Base-by-base conservation (phyloP, 2,888 invertebrate genomes). In the Ichneumoninae sp. region DNA sequence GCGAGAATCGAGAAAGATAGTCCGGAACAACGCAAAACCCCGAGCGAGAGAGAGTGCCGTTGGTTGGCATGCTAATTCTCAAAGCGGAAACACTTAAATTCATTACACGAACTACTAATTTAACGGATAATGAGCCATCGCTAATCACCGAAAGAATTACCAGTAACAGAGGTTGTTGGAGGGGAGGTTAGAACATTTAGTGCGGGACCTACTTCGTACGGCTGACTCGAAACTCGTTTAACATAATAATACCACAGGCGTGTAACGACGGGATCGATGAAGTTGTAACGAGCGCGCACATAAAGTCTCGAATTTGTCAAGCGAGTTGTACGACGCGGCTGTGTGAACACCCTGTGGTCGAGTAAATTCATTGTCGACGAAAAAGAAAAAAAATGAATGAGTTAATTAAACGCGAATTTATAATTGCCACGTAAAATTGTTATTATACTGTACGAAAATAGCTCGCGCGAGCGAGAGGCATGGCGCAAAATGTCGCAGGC, bases 101-200 rank as follows among this genome's bases (percentile, higher is more conserved):
- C 90, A 91, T 91, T 91, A 91, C 89, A 88, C 91, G 89, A 91
- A 90, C 91, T 91, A 88, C 90, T 91, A 91, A 91, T 91, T 91
- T 88, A 89, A 81, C 73, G 88, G 90, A 91, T 91, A 91, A 91
- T 91, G 90, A 90, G 89, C 88, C 89, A 89, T 90, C 89, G 89
- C 91, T 90, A 91, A 91, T 91, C 91, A 87, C 88, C 83, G 89
- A 91, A 91, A 90, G 90, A 91, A 91, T 89, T 89, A 89, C 70
- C 83, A 57, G 76, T 57, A 82, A 71, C 75, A 71, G 63, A 50
- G 63, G 13, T 47, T 16, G 44, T 47, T 16, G 44, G 0, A 4
- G 44, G 4, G 44, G 40, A 10, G 40, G 40, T 30, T 40, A 3
- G 75, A 79, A 63, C 79, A 79, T 84, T 79, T 81, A 82, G 73